Evolutionary conservation across 2,888 invertebrate genomes (phyloP), one percentile per base, ranked within the genome.

Genomic region (Barypeithes pellucidus): DNA sequence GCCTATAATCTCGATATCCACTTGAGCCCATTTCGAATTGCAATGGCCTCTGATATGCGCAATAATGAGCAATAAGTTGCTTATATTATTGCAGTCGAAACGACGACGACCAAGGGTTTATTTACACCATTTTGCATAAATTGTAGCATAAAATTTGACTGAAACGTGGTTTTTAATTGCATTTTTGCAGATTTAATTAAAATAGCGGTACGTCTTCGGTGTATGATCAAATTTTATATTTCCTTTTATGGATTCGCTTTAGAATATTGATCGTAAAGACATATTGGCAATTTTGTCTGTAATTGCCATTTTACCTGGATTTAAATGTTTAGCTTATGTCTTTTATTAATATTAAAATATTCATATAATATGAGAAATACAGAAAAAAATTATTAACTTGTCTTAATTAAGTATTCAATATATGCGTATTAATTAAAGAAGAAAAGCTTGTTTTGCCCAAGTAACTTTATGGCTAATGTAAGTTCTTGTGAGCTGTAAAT

Each of bases 61-160:
- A 75, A 72, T 77, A 76, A 77, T 74, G 59, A 52, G 76, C 76
- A 77, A 80, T 81, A 82, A 80, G 76, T 80, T 79, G 76, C 69
- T 61, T 69, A 81, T 76, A 78, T 82, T 82, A 81, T 80, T 77
- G 75, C 77, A 77, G 75, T 70, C 73, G 72, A 72, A 75, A 79
- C 77, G 78, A 79, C 75, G 77, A 76, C 77, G 75, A 74, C 67
- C 79, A 80, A 80, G 77, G 77, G 80, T 81, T 80, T 81, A 81
- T 81, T 81, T 81, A 81, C 79, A 79, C 78, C 79, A 78, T 78
- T 79, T 74, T 70, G 75, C 77, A 77, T 76, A 69, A 72, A 75
- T 57, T 67, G 63, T 67, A 24, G 61, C 67, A 68, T 76, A 67
- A 70, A 73, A 41, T 63, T 67, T 71, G 36, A 67, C 67, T 67